Evolutionary conservation across 1,140 invertebrate species (phyloP).

Genomic region (Temnothorax curvispinosus): DNA sequence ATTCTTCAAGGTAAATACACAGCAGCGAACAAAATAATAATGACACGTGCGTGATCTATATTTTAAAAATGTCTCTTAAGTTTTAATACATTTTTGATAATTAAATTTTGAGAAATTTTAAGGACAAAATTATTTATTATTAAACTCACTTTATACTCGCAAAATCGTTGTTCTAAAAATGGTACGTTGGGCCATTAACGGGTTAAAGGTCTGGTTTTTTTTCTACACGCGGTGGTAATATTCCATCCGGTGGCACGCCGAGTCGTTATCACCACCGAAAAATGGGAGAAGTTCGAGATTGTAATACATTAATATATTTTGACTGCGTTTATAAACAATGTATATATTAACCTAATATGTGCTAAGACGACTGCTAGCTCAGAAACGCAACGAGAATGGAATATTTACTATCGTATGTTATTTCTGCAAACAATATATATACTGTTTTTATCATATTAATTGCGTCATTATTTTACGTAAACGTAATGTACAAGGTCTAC

Average conservation of each 20-base stretch:
- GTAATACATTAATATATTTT: too few relatives aligned
- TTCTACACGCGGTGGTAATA: constrained; percentile 10
- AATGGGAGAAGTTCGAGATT: too few relatives aligned
- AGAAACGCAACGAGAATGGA: too few relatives aligned
- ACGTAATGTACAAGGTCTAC: too few relatives aligned
- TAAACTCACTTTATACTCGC: neutral
- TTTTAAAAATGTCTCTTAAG: neutral
- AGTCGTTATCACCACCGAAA: constrained; percentile 49
- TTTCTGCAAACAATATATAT: too few relatives aligned
- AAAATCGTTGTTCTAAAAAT: constrained; percentile 4
- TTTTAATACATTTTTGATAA: neutral
- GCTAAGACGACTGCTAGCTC: too few relatives aligned
- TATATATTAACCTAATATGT: too few relatives aligned
- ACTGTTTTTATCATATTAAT: too few relatives aligned
- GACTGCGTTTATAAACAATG: too few relatives aligned
- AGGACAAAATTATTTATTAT: neutral
- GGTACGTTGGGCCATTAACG: constrained; percentile 2
- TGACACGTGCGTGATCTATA: neutral
- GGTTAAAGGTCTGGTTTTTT: constrained; percentile 6
- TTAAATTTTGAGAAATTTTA: neutral
- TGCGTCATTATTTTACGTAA: too few relatives aligned
- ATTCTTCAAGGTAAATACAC: constrained; percentile 8
- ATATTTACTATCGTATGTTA: too few relatives aligned
- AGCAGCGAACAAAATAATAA: neutral
- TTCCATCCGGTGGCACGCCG: constrained; percentile 5